Base-by-base conservation (phyloP, 2,797 vertebrate species). In the Ispidina lecontei region DNA sequence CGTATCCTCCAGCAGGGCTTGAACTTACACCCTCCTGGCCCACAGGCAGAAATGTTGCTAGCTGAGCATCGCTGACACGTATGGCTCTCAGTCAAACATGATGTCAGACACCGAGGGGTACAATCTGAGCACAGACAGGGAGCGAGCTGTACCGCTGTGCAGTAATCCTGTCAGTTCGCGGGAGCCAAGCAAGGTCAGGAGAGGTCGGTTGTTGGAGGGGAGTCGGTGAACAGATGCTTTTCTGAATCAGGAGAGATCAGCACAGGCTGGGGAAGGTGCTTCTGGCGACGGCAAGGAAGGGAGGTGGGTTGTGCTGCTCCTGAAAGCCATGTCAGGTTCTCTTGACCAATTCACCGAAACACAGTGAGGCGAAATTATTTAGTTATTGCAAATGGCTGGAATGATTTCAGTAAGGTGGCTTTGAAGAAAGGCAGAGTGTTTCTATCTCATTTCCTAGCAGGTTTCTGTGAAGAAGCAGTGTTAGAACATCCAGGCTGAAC, bases 401-500 rank as follows among this genome's bases (percentile, higher is more conserved):
- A 25, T 52, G 60, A 43, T 35, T 59, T 25, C 56, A 49, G 47
- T 56, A 52, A 81, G 63, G 31, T 70, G 73, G 6, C 41, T 67
- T 72, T 88, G 60, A 49, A 89, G 49, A 65, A 51, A 20, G 52
- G 20, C 52, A 87, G 46, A 67, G 15, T 0, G 0, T 82, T 91
- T 75, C 74, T 84, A 29, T 70, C 64, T 37, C 56, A 14, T 87
- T 89, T 96, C 69, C 71, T 89, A 39, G 68, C 33, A 63, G 56
- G 28, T 26, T 18, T 86, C 47, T 18, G 29, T 29, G 85, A 88
- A 73, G 77, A 87, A 78, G 22, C 31, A 17, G 33, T 70, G 3
- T 90, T 86, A 87, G 77, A 91, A 60, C 33, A 56, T 19, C 52
- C 26, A 68, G 60, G 84, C 77, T 94, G 74, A 81, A 52, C 6